Evolutionary conservation across 2,113 vertebrate genomes (phyloP).

Genomic region (Notarius quadriscutis): DNA sequence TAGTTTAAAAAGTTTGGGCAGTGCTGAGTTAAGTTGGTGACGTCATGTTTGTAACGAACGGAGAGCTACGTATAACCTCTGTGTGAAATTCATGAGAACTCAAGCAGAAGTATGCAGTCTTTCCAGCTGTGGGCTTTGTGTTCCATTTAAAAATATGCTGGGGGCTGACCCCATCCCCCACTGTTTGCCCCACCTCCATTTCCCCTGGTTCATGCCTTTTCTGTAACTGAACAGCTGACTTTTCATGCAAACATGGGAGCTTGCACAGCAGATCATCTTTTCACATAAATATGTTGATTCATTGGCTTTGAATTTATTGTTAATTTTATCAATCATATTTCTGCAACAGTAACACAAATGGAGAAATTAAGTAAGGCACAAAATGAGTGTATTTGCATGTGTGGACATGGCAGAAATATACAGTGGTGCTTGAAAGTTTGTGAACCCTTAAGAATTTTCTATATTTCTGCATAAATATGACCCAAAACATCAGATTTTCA

Average conservation of each 20-base stretch:
- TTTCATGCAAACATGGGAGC: constrained; percentile 49
- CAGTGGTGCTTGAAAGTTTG: no score
- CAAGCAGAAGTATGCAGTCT: constrained; percentile 4
- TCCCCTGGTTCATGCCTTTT: constrained; percentile 12
- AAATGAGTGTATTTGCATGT: background rate
- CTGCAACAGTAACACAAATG: background rate
- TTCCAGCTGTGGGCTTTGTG: constrained; percentile 29
- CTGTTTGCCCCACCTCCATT: constrained; percentile 23
- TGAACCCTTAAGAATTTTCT: no score
- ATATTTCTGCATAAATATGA: no score
- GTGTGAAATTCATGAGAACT: constrained; percentile 9
- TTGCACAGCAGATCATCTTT: constrained; percentile 19
- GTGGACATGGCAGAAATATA: background rate
- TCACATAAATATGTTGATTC: constrained; percentile 35
- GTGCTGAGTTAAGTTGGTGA: background rate
- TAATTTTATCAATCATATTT: background rate
- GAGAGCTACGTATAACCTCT: background rate
- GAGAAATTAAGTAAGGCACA: background rate
- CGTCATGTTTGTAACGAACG: background rate
- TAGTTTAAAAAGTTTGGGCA: background rate
- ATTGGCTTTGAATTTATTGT: no score
- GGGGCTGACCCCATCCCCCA: constrained; percentile 26
- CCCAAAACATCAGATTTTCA: no score
- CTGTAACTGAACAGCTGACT: constrained; percentile 40
- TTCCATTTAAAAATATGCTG: constrained; percentile 13